Conservation (phyloP, 2,888 invertebrate species). For the Drosophila yooni region DNA sequence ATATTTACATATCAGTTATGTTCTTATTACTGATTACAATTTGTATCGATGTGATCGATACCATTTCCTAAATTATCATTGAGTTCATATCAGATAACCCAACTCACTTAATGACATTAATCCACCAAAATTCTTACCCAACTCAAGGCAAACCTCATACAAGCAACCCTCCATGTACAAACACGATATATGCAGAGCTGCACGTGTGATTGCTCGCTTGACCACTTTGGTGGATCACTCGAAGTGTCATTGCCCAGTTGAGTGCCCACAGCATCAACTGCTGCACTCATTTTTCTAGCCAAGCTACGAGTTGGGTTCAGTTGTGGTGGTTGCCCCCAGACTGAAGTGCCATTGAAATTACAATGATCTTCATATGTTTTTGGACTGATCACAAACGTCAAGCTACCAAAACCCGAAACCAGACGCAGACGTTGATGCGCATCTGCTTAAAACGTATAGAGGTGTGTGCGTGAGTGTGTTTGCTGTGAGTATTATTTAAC, state of each 20-base stretch:
- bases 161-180: constrained; percentile 10
- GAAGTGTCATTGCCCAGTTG: constrained; percentile 73
- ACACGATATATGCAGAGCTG: constrained; percentile 14
- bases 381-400: constrained; percentile 67
- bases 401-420: constrained; percentile 60
- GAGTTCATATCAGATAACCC: neutral
- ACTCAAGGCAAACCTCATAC: constrained; percentile 20
- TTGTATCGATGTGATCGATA: neutral
- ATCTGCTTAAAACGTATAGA: constrained; percentile 60
- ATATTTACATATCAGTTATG: neutral
- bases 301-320: constrained; percentile 45
- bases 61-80: neutral
- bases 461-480: constrained; percentile 24
- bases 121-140: constrained; percentile 20
- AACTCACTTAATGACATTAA: constrained; percentile 22
- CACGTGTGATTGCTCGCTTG: constrained; percentile 43
- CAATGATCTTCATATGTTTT: constrained; percentile 77
- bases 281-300: constrained; percentile 63
- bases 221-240: constrained; percentile 59
- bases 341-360: constrained; percentile 77
- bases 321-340: constrained; percentile 55
- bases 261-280: constrained; percentile 44
- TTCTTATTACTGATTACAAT: neutral
- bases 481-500: constrained; percentile 62
- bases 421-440: constrained; percentile 26